Base-by-base conservation (phyloP, 2,888 invertebrate genomes). In the Phengaris alcon region DNA sequence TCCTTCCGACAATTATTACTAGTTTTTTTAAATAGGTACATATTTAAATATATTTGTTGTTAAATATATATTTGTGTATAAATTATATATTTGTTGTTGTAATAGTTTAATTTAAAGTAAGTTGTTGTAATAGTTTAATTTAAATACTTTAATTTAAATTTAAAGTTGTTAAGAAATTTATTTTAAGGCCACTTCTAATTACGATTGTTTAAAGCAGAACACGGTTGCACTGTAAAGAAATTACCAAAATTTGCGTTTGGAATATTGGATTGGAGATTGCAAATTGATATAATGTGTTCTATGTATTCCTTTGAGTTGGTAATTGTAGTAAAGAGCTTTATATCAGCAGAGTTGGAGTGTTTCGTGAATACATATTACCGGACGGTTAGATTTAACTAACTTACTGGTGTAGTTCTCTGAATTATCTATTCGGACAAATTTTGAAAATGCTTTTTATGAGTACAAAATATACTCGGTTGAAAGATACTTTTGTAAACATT, bases 211-310 rank as follows among this genome's bases (percentile, higher is more conserved):
- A 2, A 64, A 64, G 12, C 52, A 10, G 12, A 52, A 52, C 52
- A 64, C 35, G 12, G 35, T 15, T 12, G 64, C 64, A 64, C 64
- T 12, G 3, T 72, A 59, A 77, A 75, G 75, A 75, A 77, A 79
- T 77, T 75, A 74, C 76, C 57, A 64, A 74, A 77, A 57, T 64
- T 44, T 64, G 55, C 35, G 59, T 73, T 79, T 77, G 48, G 12
- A 70, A 70, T 52, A 72, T 72, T 72, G 52, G 54, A 72, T 52
- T 52, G 52, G 12, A 22, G 52, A 72, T n/a, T 52, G 51, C 35
- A 35, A 54, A 54, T 75, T 75, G 73, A 68, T 64, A 73, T 69
- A 76, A 77, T 78, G 78, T 76, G 76, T 75, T 72, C 68, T 69
- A 73, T 73, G 59, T 52, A 74, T 69, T 76, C 73, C 74, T 75